Percentiles rank a stretch among this genome's conserved stretches.
Evolutionary conservation across 2,888 invertebrate genomes (phyloP).

Genomic region (Ornithoptera priamus): DNA sequence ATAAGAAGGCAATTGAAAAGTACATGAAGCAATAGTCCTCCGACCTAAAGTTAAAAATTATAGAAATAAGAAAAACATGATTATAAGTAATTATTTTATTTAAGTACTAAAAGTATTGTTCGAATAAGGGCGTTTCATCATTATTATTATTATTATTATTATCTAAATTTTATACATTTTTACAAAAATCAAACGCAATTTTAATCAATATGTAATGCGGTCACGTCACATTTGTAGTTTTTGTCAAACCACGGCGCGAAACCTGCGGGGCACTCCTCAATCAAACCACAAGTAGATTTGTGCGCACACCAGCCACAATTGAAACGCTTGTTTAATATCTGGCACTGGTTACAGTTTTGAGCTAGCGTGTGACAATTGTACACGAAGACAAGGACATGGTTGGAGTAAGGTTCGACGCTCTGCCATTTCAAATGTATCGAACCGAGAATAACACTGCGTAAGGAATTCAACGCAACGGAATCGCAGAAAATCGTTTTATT

Average conservation of each 20-base stretch:
- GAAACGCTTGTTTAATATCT: conserved; percentile 39
- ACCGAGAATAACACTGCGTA: conserved; percentile 36
- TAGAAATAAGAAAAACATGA: too few species aligned
- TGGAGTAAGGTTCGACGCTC: conserved; percentile 46
- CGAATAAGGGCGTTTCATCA: background rate
- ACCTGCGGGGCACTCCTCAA: conserved; percentile 41
- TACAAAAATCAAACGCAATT: background rate
- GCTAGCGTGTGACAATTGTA: conserved; percentile 43
- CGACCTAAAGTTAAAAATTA: too few species aligned
- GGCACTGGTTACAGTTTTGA: conserved; percentile 37
- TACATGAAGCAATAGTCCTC: too few species aligned
- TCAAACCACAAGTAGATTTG: conserved; percentile 35
- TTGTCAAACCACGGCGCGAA: conserved; percentile 34
- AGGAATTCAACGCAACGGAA: conserved; percentile 28
- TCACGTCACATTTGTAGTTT: conserved; percentile 23
- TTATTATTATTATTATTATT: background rate
- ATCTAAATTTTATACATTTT: background rate
- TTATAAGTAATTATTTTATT: too few species aligned
- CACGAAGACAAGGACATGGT: conserved; percentile 42
- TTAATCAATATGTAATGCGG: background rate
- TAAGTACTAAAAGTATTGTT: background rate
- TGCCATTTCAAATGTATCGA: conserved; percentile 43
- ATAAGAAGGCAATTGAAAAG: too few species aligned
- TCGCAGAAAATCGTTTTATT: conserved; percentile 34
- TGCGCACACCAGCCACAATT: conserved; percentile 45